Base-by-base conservation (phyloP, 2,113 vertebrate species). In the Calyptomena viridis region DNA sequence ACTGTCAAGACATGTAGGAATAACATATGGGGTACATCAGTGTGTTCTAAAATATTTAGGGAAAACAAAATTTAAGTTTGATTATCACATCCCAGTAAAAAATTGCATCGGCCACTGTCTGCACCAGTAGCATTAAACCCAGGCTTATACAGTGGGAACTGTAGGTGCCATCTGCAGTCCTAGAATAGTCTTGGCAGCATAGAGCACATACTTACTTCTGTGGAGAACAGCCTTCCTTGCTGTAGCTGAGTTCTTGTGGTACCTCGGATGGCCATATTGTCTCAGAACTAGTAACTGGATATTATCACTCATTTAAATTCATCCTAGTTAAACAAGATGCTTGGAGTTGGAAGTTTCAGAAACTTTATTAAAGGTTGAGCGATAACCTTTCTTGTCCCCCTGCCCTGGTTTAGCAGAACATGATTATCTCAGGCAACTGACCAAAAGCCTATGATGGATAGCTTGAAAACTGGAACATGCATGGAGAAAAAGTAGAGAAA, bases 181-280 rank as follows among this genome's bases (percentile, higher is more conserved):
- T 86, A 92, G 90, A 95, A 96, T 96, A 95, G 94, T 94, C 79
- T 92, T 93, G 93, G 94, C 92, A 75, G 55, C 56, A 46, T 13
- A 93, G 75, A 96, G 93, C 49, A 60, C n/a, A 42, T 95, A 90
- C 39, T 92, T 56, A 53, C 94, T 89, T 90, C 80, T 72, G 74
- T 75, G 69, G 68, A 90, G 83, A 94, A 14, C 69, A 84, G 66
- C 22, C 44, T 92, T 84, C n/a, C 67, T 89, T 72, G 85, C 83
- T 72, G 79, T 84, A 90, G 88, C 53, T 62, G 79, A 95, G 88
- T 72, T 69, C 88, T 96, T 83, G 46, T 46, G 42, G 88, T 88
- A 94, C 79, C 62, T 91, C 62, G 79, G 82, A 84, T 68, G 89
- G 83, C 85, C 92, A 96, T 87, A 94, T 39, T 89, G 40, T 94